Conservation (phyloP, 2,113 vertebrate species). For the Naja naja region DNA sequence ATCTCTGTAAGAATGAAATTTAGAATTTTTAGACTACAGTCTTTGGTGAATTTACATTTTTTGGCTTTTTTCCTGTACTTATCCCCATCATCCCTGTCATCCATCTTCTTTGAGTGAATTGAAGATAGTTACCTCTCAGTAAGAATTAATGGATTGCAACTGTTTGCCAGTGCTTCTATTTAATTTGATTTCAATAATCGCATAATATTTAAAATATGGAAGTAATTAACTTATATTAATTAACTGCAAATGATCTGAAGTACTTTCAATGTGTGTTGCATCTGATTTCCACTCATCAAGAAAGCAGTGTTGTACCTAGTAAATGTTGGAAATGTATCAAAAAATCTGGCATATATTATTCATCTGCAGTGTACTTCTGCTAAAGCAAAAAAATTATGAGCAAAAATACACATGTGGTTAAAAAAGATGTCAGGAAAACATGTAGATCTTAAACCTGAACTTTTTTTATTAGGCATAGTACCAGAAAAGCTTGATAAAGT, state of each 20-base stretch:
- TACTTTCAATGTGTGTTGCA: slow-evolving; percentile 47
- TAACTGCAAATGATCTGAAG: slow-evolving; percentile 41
- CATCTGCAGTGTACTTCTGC: no score
- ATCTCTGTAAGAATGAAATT: background rate
- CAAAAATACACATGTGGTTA: no score
- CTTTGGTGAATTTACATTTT: slow-evolving; percentile 16
- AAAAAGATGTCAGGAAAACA: no score
- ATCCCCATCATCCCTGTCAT: slow-evolving; percentile 10
- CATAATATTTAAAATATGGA: background rate
- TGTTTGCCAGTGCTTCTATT: slow-evolving; percentile 33
- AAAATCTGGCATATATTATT: no score
- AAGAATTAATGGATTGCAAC: slow-evolving; percentile 47
- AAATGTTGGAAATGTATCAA: no score
- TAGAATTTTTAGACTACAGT: background rate
- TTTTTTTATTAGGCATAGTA: no score
- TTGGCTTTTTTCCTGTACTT: background rate
- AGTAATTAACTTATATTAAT: slow-evolving; percentile 58
- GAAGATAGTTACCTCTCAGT: slow-evolving; percentile 64
- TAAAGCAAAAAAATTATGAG: no score
- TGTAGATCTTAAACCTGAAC: no score
- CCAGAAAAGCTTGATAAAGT: no score
- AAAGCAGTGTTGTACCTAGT: slow-evolving; percentile 35
- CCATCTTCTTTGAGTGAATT: slow-evolving; percentile 41
- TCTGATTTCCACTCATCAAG: slow-evolving; percentile 59
- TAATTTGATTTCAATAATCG: slow-evolving; percentile 45